Percentiles rank a stretch among this genome's conserved stretches.
Conservation (phyloP, 2,888 invertebrate genomes). For the Pammene fasciana region DNA sequence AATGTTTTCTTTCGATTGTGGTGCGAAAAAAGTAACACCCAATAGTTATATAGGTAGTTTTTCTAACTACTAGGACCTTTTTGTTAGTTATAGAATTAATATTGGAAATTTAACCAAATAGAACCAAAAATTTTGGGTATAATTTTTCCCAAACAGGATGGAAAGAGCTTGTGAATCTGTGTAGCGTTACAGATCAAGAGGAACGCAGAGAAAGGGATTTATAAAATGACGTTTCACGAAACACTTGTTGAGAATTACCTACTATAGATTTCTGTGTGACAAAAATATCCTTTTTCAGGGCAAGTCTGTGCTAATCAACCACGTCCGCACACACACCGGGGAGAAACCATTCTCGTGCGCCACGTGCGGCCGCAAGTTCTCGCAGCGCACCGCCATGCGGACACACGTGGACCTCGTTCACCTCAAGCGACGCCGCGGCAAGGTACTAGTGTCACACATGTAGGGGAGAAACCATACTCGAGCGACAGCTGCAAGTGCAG, state of each 20-base stretch:
- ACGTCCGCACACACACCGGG: conserved; percentile 70
- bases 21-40: no score
- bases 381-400: conserved; percentile 68
- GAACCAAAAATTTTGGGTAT: no score
- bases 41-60: no score
- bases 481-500: neutral
- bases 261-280: no score
- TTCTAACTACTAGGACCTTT: no score
- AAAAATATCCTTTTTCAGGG: conserved; percentile 52
- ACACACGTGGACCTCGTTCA: conserved; percentile 74
- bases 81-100: no score
- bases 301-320: conserved; percentile 68
- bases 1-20: no score
- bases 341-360: conserved; percentile 70
- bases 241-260: no score
- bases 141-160: no score
- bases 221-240: no score
- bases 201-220: no score
- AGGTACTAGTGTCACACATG: conserved; percentile 46
- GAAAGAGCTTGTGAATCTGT: neutral
- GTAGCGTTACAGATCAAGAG: neutral
- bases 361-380: conserved; percentile 65
- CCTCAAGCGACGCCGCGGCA: conserved; percentile 59
- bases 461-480: neutral
- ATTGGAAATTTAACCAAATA: no score